Evolutionary conservation across 2,797 vertebrate genomes (phyloP).

Genomic region (Hippoglossus hippoglossus): DNA sequence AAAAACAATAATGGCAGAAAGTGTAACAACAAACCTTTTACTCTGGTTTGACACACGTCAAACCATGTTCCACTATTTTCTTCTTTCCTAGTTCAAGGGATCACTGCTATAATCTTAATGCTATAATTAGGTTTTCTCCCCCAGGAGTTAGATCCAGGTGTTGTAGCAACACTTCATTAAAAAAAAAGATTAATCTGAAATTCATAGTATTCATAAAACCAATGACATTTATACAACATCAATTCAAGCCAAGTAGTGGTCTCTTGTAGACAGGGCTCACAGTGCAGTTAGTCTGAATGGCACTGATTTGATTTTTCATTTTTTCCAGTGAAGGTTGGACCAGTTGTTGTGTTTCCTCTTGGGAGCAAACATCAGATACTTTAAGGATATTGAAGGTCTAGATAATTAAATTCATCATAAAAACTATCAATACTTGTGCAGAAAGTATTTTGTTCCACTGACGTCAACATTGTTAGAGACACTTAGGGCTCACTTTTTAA

Average conservation of each 20-base stretch:
- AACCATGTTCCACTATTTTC: neutral
- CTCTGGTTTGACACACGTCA: no score
- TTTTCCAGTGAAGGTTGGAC: no score
- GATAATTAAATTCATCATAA: neutral
- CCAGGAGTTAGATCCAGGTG: no score
- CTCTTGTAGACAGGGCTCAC: no score
- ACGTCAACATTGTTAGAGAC: conserved; percentile 8
- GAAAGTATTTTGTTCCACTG: conserved; percentile 2
- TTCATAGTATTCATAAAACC: neutral
- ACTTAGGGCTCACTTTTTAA: neutral
- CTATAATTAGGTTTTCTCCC: no score
- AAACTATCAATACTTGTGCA: neutral
- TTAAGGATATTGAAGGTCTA: neutral
- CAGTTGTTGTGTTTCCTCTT: neutral
- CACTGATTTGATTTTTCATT: neutral
- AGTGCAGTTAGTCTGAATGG: neutral
- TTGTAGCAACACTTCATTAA: no score
- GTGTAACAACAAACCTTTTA: no score
- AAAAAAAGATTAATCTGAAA: no score
- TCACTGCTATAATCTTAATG: no score
- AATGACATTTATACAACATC: neutral
- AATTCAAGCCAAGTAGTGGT: neutral
- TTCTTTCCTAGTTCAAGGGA: neutral
- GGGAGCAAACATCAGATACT: neutral
- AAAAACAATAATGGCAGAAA: no score